A percentile compares a stretch with the other conserved stretches of the same genome.
phyloP scores from a whole-genome alignment of 2,113 vertebrate species.

The Corythaeola cristata region DNA sequence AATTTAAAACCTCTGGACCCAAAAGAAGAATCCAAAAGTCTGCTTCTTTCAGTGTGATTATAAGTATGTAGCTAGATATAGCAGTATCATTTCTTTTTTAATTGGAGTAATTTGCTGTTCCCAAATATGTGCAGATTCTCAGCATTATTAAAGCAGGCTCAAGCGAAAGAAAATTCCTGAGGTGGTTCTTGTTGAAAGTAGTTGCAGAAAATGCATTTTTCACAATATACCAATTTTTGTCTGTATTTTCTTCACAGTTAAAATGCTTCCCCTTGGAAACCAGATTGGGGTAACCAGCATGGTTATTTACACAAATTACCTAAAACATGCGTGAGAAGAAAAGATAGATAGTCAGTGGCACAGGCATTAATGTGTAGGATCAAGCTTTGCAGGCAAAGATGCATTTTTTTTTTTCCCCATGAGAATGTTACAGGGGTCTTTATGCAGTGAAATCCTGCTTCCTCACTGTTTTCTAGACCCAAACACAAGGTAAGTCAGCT shows the following conservation, averaged over 20 bases:
- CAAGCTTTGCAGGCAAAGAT: neutral
- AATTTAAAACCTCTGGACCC: slow-evolving; percentile 8
- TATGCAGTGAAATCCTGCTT: neutral
- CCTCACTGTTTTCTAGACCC: neutral
- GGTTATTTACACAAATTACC: neutral
- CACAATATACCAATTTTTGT: neutral
- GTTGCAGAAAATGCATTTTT: neutral
- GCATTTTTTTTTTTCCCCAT: neutral
- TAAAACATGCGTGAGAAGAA: neutral
- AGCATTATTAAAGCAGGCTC: neutral
- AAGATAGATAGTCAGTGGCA: neutral
- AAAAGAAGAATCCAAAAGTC: neutral
- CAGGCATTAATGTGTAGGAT: neutral
- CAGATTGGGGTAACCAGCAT: neutral
- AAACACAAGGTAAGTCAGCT: neutral
- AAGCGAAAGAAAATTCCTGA: neutral
- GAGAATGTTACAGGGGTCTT: neutral
- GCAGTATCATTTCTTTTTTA: neutral
- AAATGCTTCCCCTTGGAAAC: neutral
- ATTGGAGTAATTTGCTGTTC: neutral
- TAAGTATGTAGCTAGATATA: neutral
- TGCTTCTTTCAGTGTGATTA: slow-evolving; percentile 3
- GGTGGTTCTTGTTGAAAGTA: neutral
- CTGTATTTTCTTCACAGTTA: neutral
- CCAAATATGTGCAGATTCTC: neutral